Percentiles rank a stretch among this genome's conserved stretches.
phyloP scores from a whole-genome alignment of 2,113 vertebrate genomes.

The Oncorhynchus nerka region DNA sequence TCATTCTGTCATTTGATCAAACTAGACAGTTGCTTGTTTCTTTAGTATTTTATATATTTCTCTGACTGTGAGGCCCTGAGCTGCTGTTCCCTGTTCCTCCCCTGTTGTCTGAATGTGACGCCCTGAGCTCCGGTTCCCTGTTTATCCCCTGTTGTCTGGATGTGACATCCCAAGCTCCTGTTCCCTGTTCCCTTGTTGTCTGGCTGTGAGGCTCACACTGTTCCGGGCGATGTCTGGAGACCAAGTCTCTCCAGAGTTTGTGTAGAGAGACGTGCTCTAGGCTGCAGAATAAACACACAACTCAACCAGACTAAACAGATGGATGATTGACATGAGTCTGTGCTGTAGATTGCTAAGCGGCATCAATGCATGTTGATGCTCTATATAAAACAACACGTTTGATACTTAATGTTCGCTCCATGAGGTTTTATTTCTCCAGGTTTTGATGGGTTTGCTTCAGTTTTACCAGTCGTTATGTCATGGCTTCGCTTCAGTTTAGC shows the following conservation, averaged over 20 bases:
- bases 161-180: background rate
- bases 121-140: background rate
- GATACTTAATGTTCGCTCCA: too few relatives aligned
- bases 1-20: background rate
- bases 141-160: background rate
- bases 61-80: background rate
- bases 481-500: background rate
- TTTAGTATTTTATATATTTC: background rate
- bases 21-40: background rate
- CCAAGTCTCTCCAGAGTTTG: conserved; percentile 13
- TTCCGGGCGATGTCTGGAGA: conserved; percentile 47
- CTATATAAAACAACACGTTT: too few relatives aligned
- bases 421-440: background rate
- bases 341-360: background rate
- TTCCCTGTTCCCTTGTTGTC: conserved; percentile 1
- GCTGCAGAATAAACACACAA: conserved; percentile 22
- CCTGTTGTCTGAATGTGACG: background rate
- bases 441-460: background rate
- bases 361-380: too few relatives aligned
- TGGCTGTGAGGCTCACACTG: conserved; percentile 31
- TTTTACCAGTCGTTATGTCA: background rate
- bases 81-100: background rate
- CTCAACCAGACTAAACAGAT: conserved; percentile 26
- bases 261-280: conserved; percentile 28
- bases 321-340: conserved; percentile 20